Base-by-base conservation (phyloP, 1,140 invertebrate species). In the Geopemphigus sp. region DNA sequence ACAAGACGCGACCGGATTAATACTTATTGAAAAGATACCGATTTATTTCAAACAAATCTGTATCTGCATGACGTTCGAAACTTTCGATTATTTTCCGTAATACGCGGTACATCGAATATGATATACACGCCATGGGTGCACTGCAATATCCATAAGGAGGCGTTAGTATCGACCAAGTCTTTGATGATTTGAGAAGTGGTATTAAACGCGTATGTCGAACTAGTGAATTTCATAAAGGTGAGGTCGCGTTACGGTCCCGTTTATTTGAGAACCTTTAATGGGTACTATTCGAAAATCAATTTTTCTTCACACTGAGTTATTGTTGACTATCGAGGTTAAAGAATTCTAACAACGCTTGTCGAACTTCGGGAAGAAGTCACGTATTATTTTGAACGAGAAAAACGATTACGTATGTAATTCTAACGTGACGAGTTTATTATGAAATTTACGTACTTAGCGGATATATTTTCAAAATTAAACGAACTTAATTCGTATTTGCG, bases 261-360 rank as follows among this genome's bases (percentile, higher is more conserved):
- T 32, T 81, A 50, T 82, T 81, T 50, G 80, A 81, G 83, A 80
- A 82, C 81, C 73, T 85, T 66, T 85, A 82, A 83, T 84, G 82
- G 82, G 82, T 74, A 82, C 82, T 74, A 78, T 83, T 82, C 83
- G 85, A 83, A 82, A 83, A 82, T 82, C 83, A 72, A 81, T 85
- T 64, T 81, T 85, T 78, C 76, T 84, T 81, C 82, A 84, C 82
- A n/a, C 82, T 81, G 83, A 84, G 83, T 82, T 84, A 76, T 76
- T n/a, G 83, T 81, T 84, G 84, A 83, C 82, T 85, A 63, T 85
- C 84, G 74, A 82, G 83, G 82, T 83, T 84, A 68, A 85, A 84
- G 82, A 82, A n/a, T 83, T 81, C 82, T 85, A 78, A 24, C 83
- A 83, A 84, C 80, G 8, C 82, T 85, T 81, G 84, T 84, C 19